Percentiles rank a stretch among this genome's conserved stretches.
Conservation (phyloP, 2,888 invertebrate genomes). For the Drosophila leonis region DNA sequence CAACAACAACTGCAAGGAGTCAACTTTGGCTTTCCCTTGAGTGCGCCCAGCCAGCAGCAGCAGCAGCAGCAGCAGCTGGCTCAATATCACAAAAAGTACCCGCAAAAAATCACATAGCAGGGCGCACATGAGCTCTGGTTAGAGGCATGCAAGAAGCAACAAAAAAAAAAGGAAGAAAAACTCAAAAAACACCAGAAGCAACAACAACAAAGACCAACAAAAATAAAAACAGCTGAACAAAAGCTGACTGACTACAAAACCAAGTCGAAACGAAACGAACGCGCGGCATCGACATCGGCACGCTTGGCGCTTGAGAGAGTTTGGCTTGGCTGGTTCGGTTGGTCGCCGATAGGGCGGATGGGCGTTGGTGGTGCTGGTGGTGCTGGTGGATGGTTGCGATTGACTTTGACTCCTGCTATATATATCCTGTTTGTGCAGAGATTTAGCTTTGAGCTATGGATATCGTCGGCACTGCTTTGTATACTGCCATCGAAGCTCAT, state of each 20-base stretch:
- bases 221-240: slow-evolving; percentile 55
- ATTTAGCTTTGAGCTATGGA: slow-evolving; percentile 83
- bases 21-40: slow-evolving; percentile 71
- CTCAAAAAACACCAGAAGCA: slow-evolving; percentile 26
- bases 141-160: slow-evolving; percentile 11
- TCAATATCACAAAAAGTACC: slow-evolving; percentile 68
- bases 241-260: slow-evolving; percentile 73
- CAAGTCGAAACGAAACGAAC: slow-evolving; percentile 72
- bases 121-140: slow-evolving; percentile 20
- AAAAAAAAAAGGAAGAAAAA: slow-evolving; percentile 6
- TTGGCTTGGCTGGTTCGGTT: slow-evolving; percentile 27
- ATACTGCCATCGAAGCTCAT: slow-evolving; percentile 61
- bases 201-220: slow-evolving; percentile 5
- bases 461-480: slow-evolving; percentile 66
- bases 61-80: slow-evolving; percentile 45
- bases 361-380: neutral
- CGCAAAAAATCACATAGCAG: slow-evolving; percentile 49
- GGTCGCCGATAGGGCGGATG: neutral
- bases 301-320: slow-evolving; percentile 49
- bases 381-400: slow-evolving; percentile 34
- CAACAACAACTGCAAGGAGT: slow-evolving; percentile 29
- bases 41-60: slow-evolving; percentile 42
- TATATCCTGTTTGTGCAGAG: slow-evolving; percentile 80
- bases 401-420: slow-evolving; percentile 71
- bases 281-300: slow-evolving; percentile 64